Base-by-base conservation (phyloP, 2,888 invertebrate species). In the Xanthorhoe spadicearia region DNA sequence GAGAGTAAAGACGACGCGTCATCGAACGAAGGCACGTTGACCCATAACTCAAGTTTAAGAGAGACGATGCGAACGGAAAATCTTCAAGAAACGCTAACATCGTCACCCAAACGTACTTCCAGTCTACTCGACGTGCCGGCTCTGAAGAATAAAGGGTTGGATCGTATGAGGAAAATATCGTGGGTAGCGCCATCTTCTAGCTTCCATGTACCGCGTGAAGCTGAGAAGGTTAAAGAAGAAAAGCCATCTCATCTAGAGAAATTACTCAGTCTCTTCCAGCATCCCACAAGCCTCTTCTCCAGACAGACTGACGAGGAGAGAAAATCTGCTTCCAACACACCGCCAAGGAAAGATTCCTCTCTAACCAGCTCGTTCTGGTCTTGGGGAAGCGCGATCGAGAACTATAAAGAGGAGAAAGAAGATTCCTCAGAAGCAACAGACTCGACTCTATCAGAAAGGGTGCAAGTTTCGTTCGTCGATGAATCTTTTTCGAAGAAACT, bases 171-270 rank as follows among this genome's bases (percentile, higher is more conserved):
- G 15, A 95, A 95, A 84, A 93, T 95, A 50, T 95, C 95, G 0
- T 95, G 94, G 94, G 94, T 95, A 13, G 93, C 94, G 3, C 93
- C 94, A 0, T 89, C 93, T 0, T 78, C 92, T 0, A 88, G 90
- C 67, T 89, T 92, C 74, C 86, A 89, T 51, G 81, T 91, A 70
- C 87, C 89, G 0, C 84, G 83, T 66, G 90, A 92, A 7, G 76
- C 79, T 1, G 92, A 92, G 1, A 68, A 61, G 23, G 50, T 55
- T 1, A 68, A 57, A 48, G 88, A 86, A 58, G 92, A 92, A 0
- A 93, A 93, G 68, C 94, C 95, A 0, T 94, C 95, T 7, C 94
- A 95, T 77, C 87, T 96, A 58, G 96, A 96, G 70, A 95, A 95
- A 77, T 82, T 96, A 2, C 78, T 96, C 0, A 95, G 95, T 28